Evolutionary conservation across 64 coral and sea anemone species (phyloP).

Genomic region (Porites australiensis): DNA sequence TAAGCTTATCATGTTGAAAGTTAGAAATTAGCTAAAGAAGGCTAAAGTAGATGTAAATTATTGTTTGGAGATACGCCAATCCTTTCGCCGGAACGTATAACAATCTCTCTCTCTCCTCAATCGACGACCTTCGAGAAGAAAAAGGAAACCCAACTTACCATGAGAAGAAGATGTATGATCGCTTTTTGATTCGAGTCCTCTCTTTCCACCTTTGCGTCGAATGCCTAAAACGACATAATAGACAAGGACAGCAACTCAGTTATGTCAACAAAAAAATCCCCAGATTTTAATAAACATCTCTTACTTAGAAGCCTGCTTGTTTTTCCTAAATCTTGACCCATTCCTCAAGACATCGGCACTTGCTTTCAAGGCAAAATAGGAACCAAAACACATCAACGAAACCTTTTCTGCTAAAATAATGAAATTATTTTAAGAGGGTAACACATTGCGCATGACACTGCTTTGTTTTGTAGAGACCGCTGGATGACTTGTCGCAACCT

Average conservation of each 20-base stretch:
- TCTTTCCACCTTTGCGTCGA: constrained; percentile 62
- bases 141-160: not conserved
- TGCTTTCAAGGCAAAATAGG: not conserved
- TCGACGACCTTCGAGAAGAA: not conserved
- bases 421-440: not conserved
- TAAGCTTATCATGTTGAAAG: no score
- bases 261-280: not conserved
- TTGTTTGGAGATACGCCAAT: not conserved
- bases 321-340: constrained; percentile 81
- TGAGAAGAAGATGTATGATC: constrained; percentile 8
- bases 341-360: not conserved
- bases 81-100: not conserved
- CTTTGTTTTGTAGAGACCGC: not conserved
- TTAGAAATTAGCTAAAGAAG: not conserved
- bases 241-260: not conserved
- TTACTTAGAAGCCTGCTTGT: constrained; percentile 80
- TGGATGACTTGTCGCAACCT: not conserved
- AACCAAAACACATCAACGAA: not conserved
- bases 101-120: not conserved
- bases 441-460: not conserved
- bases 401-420: not conserved
- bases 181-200: constrained; percentile 29
- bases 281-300: not conserved
- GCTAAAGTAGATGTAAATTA: no score
- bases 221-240: constrained; percentile 28